These are phyloP conservation scores for Melanostigma gelatinosum DNA, from an alignment of 2,113 vertebrate genomes.

Conservation along the genomic window DNA sequence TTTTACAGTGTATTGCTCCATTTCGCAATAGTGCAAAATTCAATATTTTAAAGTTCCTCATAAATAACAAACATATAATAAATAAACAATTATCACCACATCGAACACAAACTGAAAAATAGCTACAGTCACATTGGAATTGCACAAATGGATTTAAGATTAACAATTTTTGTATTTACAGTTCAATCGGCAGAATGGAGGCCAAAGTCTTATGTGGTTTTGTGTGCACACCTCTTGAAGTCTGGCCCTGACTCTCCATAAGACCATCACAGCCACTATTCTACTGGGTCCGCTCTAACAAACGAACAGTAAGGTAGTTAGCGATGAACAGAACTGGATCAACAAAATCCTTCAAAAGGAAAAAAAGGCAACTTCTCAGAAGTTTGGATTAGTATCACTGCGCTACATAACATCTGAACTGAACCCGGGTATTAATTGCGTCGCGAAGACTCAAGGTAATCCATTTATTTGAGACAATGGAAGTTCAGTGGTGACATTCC, in stretches of 20 bases:
- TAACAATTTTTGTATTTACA: constrained; percentile 67
- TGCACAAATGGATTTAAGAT: constrained; percentile 71
- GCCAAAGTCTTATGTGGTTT: constrained; percentile 54
- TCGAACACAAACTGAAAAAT: constrained; percentile 58
- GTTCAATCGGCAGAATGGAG: constrained; percentile 60
- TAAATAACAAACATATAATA: constrained; percentile 85
- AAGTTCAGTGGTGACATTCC: constrained; percentile 11
- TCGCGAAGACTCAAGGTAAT: constrained; percentile 30
- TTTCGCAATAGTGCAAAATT: constrained; percentile 89
- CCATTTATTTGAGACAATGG: constrained; percentile 23
- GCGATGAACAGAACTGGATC: constrained; percentile 47
- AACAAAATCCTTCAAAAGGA: constrained; percentile 82
- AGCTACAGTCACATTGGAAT: constrained; percentile 74
- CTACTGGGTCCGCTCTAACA: constrained; percentile 25
- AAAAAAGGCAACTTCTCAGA: constrained; percentile 83
- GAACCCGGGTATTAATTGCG: constrained; percentile 38
- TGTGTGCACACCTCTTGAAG: constrained; percentile 37
- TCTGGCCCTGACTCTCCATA: constrained; percentile 38
- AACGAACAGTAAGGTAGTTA: constrained; percentile 46
- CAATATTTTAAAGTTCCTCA: constrained; percentile 76
- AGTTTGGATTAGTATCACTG: constrained; percentile 78
- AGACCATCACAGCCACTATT: constrained; percentile 49
- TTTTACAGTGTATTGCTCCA: constrained; percentile 90
- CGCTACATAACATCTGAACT: constrained; percentile 66
- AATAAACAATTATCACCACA: constrained; percentile 82